These are phyloP conservation scores for Lymantria monacha DNA, from an alignment of 2,888 invertebrate genomes.

Conservation along the genomic window DNA sequence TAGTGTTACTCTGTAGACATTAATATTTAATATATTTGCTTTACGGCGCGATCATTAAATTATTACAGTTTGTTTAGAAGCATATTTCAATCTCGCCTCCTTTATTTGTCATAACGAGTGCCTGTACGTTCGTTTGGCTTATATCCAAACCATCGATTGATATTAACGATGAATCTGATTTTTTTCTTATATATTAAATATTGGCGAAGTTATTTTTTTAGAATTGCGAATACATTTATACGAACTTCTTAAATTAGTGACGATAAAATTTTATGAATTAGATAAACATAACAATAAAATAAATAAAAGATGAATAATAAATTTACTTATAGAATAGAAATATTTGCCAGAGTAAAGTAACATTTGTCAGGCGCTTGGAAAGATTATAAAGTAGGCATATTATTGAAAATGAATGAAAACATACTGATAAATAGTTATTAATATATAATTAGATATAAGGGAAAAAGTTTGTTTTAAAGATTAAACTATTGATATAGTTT, in stretches of 20 bases:
- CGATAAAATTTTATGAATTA: slow-evolving; percentile 65
- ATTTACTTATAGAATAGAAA: slow-evolving; percentile 67
- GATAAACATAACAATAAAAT: slow-evolving; percentile 51
- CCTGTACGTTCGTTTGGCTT: slow-evolving; percentile 62
- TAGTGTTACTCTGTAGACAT: slow-evolving; percentile 77
- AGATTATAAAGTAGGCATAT: slow-evolving; percentile 81
- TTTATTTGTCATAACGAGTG: slow-evolving; percentile 72
- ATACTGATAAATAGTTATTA: slow-evolving; percentile 81
- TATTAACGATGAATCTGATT: slow-evolving; percentile 56
- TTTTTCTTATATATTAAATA: slow-evolving; percentile 39
- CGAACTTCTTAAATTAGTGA: slow-evolving; percentile 55
- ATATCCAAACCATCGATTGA: slow-evolving; percentile 37
- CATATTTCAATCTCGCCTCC: slow-evolving; percentile 66
- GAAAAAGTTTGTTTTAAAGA: slow-evolving; percentile 80
- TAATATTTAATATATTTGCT: slow-evolving; percentile 81
- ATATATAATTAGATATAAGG: slow-evolving; percentile 77
- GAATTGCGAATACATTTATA: slow-evolving; percentile 40
- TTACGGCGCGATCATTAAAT: slow-evolving; percentile 71
- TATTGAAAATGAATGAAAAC: slow-evolving; percentile 79
- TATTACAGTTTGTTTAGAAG: slow-evolving; percentile 69
- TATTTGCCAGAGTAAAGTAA: slow-evolving; percentile 53
- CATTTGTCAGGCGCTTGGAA: slow-evolving; percentile 77
- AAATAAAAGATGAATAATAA: slow-evolving; percentile 49
- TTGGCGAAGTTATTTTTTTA: slow-evolving; percentile 61
- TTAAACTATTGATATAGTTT: slow-evolving; percentile 83